Conservation (phyloP, 1,140 invertebrate species). For the Euglossa dilemma region DNA sequence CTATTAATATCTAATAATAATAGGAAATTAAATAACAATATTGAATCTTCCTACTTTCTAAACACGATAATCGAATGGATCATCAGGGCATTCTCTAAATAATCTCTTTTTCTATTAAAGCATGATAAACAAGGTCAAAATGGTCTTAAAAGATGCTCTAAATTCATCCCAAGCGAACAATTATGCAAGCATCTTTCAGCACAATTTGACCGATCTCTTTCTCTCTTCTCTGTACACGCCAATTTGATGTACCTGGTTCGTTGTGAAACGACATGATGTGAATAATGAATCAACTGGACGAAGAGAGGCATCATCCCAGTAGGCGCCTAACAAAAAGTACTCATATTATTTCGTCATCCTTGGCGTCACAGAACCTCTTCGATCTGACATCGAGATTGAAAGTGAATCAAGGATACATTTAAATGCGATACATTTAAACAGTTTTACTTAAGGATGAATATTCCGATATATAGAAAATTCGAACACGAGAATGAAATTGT, state of each 20-base stretch:
- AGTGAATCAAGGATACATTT: conserved; percentile 1
- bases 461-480: not conserved
- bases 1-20: not conserved
- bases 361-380: not conserved
- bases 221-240: not conserved
- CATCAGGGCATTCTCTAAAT: not conserved
- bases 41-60: not conserved
- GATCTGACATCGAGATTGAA: conserved; percentile 11
- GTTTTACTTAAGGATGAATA: not conserved
- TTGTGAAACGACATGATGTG: conserved; percentile 19
- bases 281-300: conserved; percentile 32
- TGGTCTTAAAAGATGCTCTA: conserved; percentile 24
- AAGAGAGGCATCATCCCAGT: conserved; percentile 8
- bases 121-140: conserved; percentile 32
- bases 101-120: not conserved
- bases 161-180: conserved; percentile 3
- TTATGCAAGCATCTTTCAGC: conserved; percentile 19
- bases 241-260: not conserved
- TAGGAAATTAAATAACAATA: not conserved
- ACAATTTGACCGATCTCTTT: conserved; percentile 26
- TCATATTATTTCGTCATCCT: conserved; percentile 17
- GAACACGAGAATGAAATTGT: not conserved
- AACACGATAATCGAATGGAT: not conserved
- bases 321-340: conserved; percentile 8
- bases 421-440: not conserved